Base-by-base conservation (phyloP, 2,113 vertebrate genomes). In the Aleadryas rufinucha region DNA sequence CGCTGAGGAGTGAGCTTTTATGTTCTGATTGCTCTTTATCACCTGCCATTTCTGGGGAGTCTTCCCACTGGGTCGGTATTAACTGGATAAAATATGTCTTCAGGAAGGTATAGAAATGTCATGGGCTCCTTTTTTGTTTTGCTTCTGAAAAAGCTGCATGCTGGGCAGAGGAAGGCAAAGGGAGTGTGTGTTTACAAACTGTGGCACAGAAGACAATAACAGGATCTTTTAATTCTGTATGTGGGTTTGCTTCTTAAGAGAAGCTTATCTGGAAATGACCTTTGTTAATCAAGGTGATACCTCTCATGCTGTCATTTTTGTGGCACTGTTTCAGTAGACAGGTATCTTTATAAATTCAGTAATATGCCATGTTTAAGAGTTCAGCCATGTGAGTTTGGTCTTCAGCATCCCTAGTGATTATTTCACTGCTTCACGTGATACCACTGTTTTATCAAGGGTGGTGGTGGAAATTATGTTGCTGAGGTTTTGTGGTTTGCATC, bases 161-260 rank as follows among this genome's bases (percentile, higher is more conserved):
- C 93, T 91, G 93, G 64, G 64, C 76, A 52, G 42, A 77, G 89
- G 42, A 52, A 89, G 80, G 81, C 60, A 84, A 66, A 90, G 66
- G 15, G 15, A 9, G 47, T 6, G 35, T n/a, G 50, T 81, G 60
- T 84, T 93, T 91, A 47, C 75, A 86, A 81, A 91, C n/a, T 22
- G 41, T 47, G 64, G 39, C 41, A 75, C 68, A 50, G 52, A 31
- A 18, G 7, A 22, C 16, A 77, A 47, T 57, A 82, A 65, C 8
- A 8, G 54, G 27, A 13, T 41, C n/a, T 16, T 35, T 81, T 49
- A 75, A 75, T 75, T 81, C 59, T 72, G 19, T 45, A 2, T 21
- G 3, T 35, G 12, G 63, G 37, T 70, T 39, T 35, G n/a, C 16
- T 56, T 26, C 76, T 65, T 59, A 53, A 42, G 42, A 85, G 49